Conservation (phyloP, 2,888 invertebrate genomes). For the Oasisia sp. region DNA sequence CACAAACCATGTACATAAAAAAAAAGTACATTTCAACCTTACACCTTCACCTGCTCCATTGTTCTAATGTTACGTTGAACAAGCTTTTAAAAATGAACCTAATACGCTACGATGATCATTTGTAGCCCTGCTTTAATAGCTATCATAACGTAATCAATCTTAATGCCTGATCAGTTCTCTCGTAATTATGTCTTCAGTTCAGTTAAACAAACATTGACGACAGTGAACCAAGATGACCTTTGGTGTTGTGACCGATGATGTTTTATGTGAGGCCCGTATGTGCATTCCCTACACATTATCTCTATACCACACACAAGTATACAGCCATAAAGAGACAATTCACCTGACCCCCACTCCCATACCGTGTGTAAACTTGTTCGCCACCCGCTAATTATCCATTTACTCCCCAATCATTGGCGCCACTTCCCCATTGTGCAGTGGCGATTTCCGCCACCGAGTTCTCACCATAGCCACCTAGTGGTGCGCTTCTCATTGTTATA, state of each 20-base stretch:
- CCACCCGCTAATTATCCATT: slow-evolving; percentile 5
- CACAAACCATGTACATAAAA: too few species aligned
- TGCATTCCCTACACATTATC: background rate
- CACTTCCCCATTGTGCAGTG: background rate
- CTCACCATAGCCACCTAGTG: background rate
- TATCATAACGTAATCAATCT: background rate
- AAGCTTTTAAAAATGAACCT: too few species aligned
- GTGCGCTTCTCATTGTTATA: background rate
- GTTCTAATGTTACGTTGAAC: too few species aligned
- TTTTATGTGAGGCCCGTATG: slow-evolving; percentile 1
- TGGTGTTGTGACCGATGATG: background rate
- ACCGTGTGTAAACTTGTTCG: background rate
- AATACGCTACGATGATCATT: too few species aligned
- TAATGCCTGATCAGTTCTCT: background rate
- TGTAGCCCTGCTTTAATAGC: background rate
- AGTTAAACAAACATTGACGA: background rate
- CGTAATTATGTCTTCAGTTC: background rate
- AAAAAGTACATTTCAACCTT: too few species aligned
- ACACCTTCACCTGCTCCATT: too few species aligned
- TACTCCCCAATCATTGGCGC: slow-evolving; percentile 17
- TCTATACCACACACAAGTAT: background rate
- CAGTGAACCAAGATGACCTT: background rate
- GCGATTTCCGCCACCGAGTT: background rate
- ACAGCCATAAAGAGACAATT: background rate
- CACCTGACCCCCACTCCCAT: background rate